Conservation (phyloP, 1,140 invertebrate genomes). For the Heliconius hermathena region DNA sequence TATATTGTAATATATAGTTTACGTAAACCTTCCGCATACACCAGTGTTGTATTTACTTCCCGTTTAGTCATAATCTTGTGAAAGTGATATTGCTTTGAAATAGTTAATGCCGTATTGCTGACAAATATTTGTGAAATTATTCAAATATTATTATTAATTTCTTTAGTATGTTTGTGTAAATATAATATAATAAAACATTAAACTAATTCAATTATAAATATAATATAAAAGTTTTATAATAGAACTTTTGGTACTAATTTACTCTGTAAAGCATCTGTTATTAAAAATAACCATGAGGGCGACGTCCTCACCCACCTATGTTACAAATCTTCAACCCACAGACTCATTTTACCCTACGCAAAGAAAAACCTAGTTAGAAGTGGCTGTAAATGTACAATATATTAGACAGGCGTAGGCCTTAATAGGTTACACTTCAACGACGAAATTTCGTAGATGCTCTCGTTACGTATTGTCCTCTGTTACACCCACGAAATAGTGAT, state of each 20-base stretch:
- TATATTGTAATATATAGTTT: conserved; percentile 15
- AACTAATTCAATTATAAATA: neutral
- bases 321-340: conserved; percentile 41
- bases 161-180: neutral
- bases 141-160: neutral
- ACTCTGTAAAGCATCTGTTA: neutral
- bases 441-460: conserved; percentile 41
- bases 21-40: conserved; percentile 21
- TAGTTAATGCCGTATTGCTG: neutral
- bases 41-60: conserved; percentile 23
- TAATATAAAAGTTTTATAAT: neutral
- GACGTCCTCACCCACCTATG: neutral
- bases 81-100: conserved; percentile 25
- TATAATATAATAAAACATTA: neutral
- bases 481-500: conserved; percentile 66
- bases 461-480: conserved; percentile 36
- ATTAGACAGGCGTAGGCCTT: conserved; percentile 41
- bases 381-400: conserved; percentile 22
- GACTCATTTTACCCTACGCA: conserved; percentile 42
- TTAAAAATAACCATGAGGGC: neutral
- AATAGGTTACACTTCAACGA: conserved; percentile 41
- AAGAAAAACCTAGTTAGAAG: conserved; percentile 34
- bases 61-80: conserved; percentile 27
- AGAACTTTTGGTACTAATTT: neutral
- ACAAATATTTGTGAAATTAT: neutral